Percentiles rank a stretch among this genome's conserved stretches.
Conservation (phyloP, 92 coral and sea anemone genomes). For the Parazoanthus darwini region DNA sequence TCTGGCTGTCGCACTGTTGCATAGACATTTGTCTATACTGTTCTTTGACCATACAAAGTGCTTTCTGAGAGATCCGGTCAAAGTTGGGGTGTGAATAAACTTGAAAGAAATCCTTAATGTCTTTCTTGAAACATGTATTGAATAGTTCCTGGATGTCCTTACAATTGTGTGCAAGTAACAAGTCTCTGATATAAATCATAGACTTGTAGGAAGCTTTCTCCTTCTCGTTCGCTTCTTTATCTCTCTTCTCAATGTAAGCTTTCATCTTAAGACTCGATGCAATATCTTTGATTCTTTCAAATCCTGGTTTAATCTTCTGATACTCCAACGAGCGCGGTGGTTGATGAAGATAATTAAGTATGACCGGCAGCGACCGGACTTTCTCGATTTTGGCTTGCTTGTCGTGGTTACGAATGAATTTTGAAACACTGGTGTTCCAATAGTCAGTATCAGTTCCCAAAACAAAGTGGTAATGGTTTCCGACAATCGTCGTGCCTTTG, state of each 20-base stretch:
- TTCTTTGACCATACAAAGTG: neutral
- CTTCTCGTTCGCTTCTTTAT: neutral
- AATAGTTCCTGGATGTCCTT: neutral
- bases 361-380: neutral
- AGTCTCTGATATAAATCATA: neutral
- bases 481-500: neutral
- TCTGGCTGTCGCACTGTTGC: neutral
- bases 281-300: too few relatives aligned
- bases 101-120: neutral
- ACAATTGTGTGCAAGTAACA: neutral
- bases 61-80: neutral
- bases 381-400: neutral
- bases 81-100: neutral
- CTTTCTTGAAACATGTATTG: too few relatives aligned
- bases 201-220: neutral
- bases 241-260: neutral
- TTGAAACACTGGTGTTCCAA: neutral
- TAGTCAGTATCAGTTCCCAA: neutral
- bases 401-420: neutral
- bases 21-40: neutral
- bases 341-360: neutral
- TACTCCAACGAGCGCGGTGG: neutral
- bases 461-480: neutral
- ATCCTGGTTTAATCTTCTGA: neutral
- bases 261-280: neutral